phyloP scores from a whole-genome alignment of 2,113 vertebrate genomes.

The Chaenocephalus aceratus region DNA sequence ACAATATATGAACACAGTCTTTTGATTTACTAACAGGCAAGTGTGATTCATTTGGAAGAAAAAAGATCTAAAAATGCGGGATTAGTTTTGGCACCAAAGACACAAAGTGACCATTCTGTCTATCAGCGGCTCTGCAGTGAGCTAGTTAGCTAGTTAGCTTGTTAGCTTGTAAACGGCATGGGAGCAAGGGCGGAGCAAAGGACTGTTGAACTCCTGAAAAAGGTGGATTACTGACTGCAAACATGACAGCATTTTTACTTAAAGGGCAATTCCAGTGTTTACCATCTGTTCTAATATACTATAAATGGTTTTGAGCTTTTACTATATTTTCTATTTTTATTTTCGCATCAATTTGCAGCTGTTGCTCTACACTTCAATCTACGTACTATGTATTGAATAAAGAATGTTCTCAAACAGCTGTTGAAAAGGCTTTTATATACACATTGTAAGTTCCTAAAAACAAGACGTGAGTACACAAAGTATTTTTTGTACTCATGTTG shows the following conservation, averaged over 20 bases:
- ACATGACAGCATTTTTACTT: neutral
- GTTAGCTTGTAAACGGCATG: constrained; percentile 43
- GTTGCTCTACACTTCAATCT: neutral
- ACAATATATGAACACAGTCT: no score
- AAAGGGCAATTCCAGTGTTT: constrained; percentile 20
- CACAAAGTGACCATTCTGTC: constrained; percentile 16
- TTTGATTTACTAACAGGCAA: no score
- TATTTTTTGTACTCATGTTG: neutral
- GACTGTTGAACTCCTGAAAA: constrained; percentile 12
- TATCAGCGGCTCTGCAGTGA: constrained; percentile 60
- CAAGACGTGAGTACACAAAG: neutral
- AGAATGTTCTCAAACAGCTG: constrained; percentile 3
- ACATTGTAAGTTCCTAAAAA: neutral
- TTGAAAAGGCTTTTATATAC: neutral
- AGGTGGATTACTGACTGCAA: neutral
- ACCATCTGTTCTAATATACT: neutral
- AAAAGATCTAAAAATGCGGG: neutral
- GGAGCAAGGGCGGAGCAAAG: constrained; percentile 46
- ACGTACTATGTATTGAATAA: neutral
- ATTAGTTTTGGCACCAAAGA: neutral
- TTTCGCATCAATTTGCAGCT: neutral
- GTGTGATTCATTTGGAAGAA: no score
- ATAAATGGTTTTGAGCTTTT: neutral
- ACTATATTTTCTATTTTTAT: neutral
- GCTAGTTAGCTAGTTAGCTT: constrained; percentile 61